These are phyloP conservation scores for Rachycentron canadum DNA, from an alignment of 2,797 vertebrate species.

Conservation along the genomic window DNA sequence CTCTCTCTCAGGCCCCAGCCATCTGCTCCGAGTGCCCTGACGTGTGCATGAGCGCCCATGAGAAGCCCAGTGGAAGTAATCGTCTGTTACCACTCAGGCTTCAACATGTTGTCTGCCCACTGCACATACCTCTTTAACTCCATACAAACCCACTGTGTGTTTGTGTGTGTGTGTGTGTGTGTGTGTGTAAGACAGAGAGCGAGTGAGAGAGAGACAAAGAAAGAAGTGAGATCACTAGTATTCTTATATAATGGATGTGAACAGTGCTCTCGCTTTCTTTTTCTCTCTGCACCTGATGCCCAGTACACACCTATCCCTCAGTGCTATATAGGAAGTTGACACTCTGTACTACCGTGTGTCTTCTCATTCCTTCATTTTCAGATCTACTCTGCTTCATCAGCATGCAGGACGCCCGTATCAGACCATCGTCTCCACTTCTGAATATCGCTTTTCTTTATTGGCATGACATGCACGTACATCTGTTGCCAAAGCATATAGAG, in stretches of 20 bases:
- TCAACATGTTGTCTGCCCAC: conserved; percentile 80
- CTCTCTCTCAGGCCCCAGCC: conserved; percentile 66
- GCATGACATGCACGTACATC: neutral
- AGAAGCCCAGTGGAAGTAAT: conserved; percentile 83
- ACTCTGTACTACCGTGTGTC: neutral
- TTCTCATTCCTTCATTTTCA: neutral
- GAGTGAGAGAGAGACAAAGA: conserved; percentile 2
- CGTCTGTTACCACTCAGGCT: conserved; percentile 79
- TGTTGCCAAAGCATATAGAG: neutral
- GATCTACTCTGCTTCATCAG: too few species aligned
- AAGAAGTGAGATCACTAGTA: conserved; percentile 37
- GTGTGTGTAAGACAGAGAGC: neutral
- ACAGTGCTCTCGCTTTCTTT: conserved; percentile 15
- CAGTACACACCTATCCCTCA: conserved; percentile 20
- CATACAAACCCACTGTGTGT: conserved; percentile 49
- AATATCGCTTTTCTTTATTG: conserved; percentile 7
- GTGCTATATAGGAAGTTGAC: neutral
- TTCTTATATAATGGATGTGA: conserved; percentile 55
- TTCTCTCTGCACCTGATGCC: conserved; percentile 52
- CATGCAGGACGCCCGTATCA: conserved; percentile 14
- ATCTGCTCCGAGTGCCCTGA: conserved; percentile 80
- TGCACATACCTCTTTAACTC: conserved; percentile 72
- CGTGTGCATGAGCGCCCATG: conserved; percentile 77
- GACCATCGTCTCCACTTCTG: neutral
- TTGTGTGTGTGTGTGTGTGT: conserved; percentile 29